Evolutionary conservation across 1,140 invertebrate genomes (phyloP).

Genomic region (Nebria ingens): DNA sequence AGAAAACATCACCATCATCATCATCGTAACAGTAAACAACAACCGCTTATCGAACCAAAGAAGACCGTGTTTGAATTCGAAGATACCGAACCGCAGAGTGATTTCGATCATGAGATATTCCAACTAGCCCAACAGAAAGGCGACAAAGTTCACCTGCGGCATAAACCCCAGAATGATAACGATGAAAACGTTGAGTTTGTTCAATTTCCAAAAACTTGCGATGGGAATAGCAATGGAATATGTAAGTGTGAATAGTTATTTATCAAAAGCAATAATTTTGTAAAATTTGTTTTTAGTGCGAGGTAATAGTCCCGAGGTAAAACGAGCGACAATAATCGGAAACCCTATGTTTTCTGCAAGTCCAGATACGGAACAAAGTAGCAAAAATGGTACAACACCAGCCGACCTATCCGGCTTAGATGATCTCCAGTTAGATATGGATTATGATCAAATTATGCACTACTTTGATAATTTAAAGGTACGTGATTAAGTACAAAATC

Average conservation of each 20-base stretch:
- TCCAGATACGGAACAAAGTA: constrained; percentile 26
- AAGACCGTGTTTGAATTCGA: constrained; percentile 30
- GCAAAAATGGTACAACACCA: constrained; percentile 27
- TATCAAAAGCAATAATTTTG: too few relatives aligned
- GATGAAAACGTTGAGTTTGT: constrained; percentile 30
- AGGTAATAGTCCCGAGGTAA: constrained; percentile 51
- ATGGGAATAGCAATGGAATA: constrained; percentile 22
- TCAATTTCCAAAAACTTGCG: constrained; percentile 27
- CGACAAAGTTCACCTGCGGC: constrained; percentile 3
- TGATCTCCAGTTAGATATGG: constrained; percentile 78
- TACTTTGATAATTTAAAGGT: constrained; percentile 96
- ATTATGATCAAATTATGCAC: constrained; percentile 94
- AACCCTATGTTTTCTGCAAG: constrained; percentile 69
- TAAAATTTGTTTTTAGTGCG: constrained; percentile 20
- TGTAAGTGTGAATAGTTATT: not conserved
- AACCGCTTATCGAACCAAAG: constrained; percentile 21
- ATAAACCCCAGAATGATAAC: constrained; percentile 12
- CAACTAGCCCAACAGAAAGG: not conserved
- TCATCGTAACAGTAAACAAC: constrained; percentile 25
- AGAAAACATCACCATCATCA: constrained; percentile 25
- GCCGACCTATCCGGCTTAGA: constrained; percentile 54
- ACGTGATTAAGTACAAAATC: constrained; percentile 14
- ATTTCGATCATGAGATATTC: constrained; percentile 19
- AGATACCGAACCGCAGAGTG: constrained; percentile 23
- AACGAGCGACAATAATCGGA: constrained; percentile 72